Evolutionary conservation across 2,888 invertebrate species (phyloP).

Genomic region (Stenoptilia bipunctidactyla): DNA sequence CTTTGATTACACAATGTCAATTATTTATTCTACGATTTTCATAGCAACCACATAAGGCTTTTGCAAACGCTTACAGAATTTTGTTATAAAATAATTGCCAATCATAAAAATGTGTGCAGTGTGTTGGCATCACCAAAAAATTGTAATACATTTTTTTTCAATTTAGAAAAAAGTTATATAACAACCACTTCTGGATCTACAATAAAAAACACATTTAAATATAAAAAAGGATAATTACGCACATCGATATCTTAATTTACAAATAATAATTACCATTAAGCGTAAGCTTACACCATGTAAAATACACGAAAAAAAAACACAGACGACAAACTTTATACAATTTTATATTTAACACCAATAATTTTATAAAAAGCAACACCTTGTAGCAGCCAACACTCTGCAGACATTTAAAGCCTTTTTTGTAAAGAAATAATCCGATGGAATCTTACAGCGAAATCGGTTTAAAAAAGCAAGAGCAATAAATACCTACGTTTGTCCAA

Average conservation of each 20-base stretch:
- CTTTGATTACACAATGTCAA: too few species aligned
- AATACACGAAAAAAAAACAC: background rate
- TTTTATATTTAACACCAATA: constrained; percentile 17
- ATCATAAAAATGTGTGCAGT: constrained; percentile 55
- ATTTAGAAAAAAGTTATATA: constrained; percentile 25
- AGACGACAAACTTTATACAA: constrained; percentile 11
- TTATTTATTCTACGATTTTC: background rate
- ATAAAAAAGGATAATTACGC: constrained; percentile 18
- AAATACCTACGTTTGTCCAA: too few species aligned
- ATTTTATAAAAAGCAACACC: constrained; percentile 23
- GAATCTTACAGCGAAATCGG: constrained; percentile 54
- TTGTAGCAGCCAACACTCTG: constrained; percentile 66
- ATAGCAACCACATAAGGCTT: constrained; percentile 6
- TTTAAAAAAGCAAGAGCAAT: too few species aligned
- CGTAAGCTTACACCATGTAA: background rate
- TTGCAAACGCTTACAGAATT: constrained; percentile 1
- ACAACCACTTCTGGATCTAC: constrained; percentile 64
- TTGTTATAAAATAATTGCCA: constrained; percentile 24
- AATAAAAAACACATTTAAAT: constrained; percentile 8
- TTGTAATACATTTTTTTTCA: constrained; percentile 1
- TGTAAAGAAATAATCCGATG: constrained; percentile 20
- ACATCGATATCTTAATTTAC: constrained; percentile 9
- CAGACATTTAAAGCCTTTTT: constrained; percentile 63
- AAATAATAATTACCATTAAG: constrained; percentile 27
- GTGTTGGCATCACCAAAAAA: constrained; percentile 50